Base-by-base conservation (phyloP, 2,888 invertebrate genomes). In the Dynastes grantii region DNA sequence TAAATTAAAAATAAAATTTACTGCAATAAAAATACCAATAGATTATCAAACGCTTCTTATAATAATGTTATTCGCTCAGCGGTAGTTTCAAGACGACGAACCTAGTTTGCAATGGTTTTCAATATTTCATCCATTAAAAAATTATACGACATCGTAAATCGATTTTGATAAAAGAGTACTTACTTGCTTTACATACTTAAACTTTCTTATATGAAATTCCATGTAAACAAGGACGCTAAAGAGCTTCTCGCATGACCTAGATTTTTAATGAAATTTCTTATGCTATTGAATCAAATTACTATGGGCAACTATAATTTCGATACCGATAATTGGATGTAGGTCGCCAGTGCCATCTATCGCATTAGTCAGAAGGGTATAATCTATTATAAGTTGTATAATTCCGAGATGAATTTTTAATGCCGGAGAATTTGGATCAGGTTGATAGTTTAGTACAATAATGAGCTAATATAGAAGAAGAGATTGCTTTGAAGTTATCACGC, bases 251-350 rank as follows among this genome's bases (percentile, higher is more conserved):
- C 16, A 55, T 55, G 55, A 55, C 55, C 55, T 55, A 55, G 55
- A 55, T 55, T 55, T 55, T 55, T 55, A 55, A 55, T 55, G 55
- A 55, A 55, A 55, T 55, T 55, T 55, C 55, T 55, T 55, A 55
- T 55, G 55, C 6, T 55, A 55, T 55, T 16, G 16, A 55, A n/a
- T 55, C 55, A 55, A 55, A 55, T 55, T 55, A 55, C 4, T 11
- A 8, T 45, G 45, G 45, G n/a, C 16, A 6, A 55, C 55, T n/a
- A n/a, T 55, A 55, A 55, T 55, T 55, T 55, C 61, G 11, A 61
- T 29, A 61, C 27, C 22, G 29, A 29, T 22, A 22, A 61, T 22
- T 61, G 11, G 27, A 61, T 29, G 22, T 61, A 29, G 61, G 61
- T 61, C 61, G 29, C 61, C 13, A 22, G n/a, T 29, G 29, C 32